Base-by-base conservation (phyloP, 2,888 invertebrate species). In the Ochropleura plecta region DNA sequence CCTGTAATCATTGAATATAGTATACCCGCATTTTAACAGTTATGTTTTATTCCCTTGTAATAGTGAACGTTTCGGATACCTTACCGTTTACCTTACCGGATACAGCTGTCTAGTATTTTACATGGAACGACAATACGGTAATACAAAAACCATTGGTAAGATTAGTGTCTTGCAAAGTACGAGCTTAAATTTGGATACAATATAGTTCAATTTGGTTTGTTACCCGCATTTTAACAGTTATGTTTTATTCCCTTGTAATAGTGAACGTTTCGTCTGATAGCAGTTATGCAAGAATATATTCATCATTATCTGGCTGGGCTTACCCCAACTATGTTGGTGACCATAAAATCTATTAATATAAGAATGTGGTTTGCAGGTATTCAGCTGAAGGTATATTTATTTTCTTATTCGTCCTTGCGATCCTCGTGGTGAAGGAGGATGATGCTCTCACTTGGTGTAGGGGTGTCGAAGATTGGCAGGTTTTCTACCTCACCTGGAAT, bases 401-500 rank as follows among this genome's bases (percentile, higher is more conserved):
- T 44, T 14, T 44, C 44, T 62, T 20, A 62, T 62, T 88, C 82
- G 81, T 93, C 92, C 84, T 92, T 92, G 42, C 88, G 87, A 12
- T 94, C 94, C 44, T 94, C 94, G 51, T 91, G 87, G 63, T 93
- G 88, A 40, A 96, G 93, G 20, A 95, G 88, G 69, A 96, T 95
- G 70, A 93, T 90, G 85, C 96, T 96, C 86, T 94, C 95, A 70
- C 96, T 96, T 8, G 84, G 91, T 12, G 94, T 91, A 0, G 95
- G 93, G 3, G 95, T 92, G 44, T 95, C 95, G 20, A 96, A 91
- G 20, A 96, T 86, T 5, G 95, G 93, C 75, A 96, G 89, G 75
- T 95, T 96, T 83, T 96, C 96, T 60, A 95, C 95, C 81, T 96
- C 96, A 85, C 96, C 96, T 96, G 93, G 40, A 92, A 94, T 64